phyloP scores from a whole-genome alignment of 2,113 vertebrate species.

The Ciconia maguari region DNA sequence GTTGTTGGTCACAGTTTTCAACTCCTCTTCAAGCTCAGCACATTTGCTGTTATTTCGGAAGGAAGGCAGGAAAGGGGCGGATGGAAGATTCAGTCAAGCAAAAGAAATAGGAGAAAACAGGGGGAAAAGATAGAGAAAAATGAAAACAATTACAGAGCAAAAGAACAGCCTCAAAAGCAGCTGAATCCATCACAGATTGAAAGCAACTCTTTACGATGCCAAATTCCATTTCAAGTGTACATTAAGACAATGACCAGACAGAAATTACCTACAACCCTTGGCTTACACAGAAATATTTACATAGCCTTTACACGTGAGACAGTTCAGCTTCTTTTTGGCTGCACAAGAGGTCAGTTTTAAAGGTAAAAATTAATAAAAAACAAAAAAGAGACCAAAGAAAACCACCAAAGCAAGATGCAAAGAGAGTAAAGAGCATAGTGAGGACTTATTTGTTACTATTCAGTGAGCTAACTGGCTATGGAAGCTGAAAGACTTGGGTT shows the following conservation, averaged over 20 bases:
- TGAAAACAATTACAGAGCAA: constrained; percentile 78
- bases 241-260: neutral
- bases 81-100: constrained; percentile 70
- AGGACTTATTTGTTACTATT: constrained; percentile 40
- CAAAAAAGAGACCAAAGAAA: constrained; percentile 65
- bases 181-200: constrained; percentile 64
- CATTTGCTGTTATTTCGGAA: constrained; percentile 96
- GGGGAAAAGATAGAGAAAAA: constrained; percentile 75
- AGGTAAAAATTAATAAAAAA: constrained; percentile 65
- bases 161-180: constrained; percentile 74
- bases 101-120: constrained; percentile 68
- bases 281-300: constrained; percentile 17
- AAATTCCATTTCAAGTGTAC: neutral
- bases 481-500: constrained; percentile 68
- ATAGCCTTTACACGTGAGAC: neutral
- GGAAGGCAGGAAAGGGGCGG: constrained; percentile 74
- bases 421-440: constrained; percentile 55
- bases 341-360: constrained; percentile 62
- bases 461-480: constrained; percentile 46
- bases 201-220: neutral
- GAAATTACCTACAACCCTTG: neutral
- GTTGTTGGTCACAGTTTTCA: constrained; percentile 99
- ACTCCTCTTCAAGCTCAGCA: constrained; percentile 99
- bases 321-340: constrained; percentile 75
- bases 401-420: constrained; percentile 71